phyloP scores from a whole-genome alignment of 2,113 vertebrate genomes.

The Anthoscopus minutus region DNA sequence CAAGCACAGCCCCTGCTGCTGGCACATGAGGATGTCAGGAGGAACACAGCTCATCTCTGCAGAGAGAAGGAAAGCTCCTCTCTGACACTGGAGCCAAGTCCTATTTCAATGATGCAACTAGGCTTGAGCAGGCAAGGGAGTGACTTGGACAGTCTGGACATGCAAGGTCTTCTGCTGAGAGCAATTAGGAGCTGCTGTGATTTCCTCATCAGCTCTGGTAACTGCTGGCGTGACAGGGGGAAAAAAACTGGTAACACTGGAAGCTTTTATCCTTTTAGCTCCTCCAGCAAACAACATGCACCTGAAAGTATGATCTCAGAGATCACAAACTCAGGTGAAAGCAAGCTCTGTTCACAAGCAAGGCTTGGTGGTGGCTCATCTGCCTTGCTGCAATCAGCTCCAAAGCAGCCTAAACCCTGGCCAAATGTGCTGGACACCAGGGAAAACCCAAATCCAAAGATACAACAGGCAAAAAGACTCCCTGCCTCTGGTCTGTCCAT shows the following conservation, averaged over 20 bases:
- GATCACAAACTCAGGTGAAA: neutral
- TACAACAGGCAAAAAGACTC: neutral
- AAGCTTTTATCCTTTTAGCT: neutral
- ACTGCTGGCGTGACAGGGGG: fast-evolving
- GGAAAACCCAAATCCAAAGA: neutral
- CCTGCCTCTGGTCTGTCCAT: fast-evolving
- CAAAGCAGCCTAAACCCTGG: neutral
- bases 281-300: neutral
- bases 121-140: neutral
- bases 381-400: neutral
- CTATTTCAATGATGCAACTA: neutral
- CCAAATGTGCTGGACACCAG: neutral
- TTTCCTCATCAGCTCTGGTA: neutral
- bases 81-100: neutral
- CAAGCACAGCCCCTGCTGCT: neutral
- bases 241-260: neutral
- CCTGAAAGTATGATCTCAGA: constrained; percentile 20
- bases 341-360: neutral
- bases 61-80: neutral
- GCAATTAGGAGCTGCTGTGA: neutral
- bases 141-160: neutral
- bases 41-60: neutral
- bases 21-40: neutral
- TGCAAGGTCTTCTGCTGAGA: neutral
- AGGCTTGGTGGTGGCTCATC: neutral